These are phyloP conservation scores for Lophotis ruficrista DNA, from an alignment of 2,113 vertebrate species.

Conservation along the genomic window DNA sequence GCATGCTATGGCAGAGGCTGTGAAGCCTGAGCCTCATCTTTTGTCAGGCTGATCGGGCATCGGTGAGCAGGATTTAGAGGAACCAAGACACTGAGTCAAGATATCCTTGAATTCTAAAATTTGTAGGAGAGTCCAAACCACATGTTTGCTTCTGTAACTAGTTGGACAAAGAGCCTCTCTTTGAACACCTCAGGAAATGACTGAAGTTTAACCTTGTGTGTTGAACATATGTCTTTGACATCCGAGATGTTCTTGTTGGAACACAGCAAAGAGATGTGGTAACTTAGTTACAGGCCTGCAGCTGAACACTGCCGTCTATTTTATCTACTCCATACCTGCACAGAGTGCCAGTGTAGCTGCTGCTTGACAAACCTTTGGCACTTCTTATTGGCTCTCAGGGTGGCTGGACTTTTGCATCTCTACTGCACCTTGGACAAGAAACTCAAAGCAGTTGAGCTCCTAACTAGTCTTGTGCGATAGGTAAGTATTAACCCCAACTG, in stretches of 20 bases:
- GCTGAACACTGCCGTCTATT: background rate
- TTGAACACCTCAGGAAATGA: background rate
- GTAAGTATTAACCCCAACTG: background rate
- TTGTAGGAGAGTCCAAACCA: background rate
- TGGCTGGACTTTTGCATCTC: background rate
- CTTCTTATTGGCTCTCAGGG: background rate
- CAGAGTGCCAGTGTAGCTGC: background rate
- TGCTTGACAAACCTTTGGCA: background rate
- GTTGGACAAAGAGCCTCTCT: background rate
- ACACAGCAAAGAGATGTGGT: background rate
- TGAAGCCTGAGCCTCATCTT: background rate
- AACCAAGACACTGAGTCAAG: background rate
- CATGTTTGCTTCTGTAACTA: background rate
- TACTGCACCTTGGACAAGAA: background rate
- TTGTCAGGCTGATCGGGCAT: background rate
- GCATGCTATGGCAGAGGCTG: background rate
- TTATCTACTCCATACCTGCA: background rate
- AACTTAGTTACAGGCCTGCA: background rate
- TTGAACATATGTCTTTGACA: rapidly evolving
- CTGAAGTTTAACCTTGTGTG: background rate
- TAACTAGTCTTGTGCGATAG: background rate
- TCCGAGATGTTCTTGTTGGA: background rate
- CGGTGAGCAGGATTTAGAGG: background rate
- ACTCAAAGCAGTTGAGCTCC: background rate
- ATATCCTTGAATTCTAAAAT: background rate